Conservation (phyloP, 2,113 vertebrate genomes). For the Rhadina sibilatrix region DNA sequence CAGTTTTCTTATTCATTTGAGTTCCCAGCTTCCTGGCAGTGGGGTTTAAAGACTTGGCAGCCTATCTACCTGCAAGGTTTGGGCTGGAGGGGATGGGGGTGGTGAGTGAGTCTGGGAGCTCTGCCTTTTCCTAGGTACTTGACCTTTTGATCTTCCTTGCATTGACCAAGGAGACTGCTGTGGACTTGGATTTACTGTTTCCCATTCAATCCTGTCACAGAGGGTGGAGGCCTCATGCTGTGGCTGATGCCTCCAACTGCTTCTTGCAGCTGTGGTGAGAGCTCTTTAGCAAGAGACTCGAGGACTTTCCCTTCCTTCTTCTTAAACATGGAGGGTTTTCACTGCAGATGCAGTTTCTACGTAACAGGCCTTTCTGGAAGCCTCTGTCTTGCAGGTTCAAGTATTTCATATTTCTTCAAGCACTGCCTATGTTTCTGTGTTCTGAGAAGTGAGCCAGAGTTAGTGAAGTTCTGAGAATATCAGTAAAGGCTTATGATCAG, state of each 20-base stretch:
- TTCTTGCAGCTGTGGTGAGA: not conserved
- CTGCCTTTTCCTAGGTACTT: not conserved
- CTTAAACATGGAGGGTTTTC: not conserved
- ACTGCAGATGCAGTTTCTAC: not conserved
- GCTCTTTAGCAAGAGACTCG: not conserved
- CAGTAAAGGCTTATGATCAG: not conserved
- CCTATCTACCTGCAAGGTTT: not conserved
- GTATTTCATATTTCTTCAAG: not conserved
- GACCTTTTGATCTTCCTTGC: not conserved
- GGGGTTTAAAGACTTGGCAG: not conserved
- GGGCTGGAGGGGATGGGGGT: not conserved
- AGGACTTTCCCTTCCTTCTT: not conserved
- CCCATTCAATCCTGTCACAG: not conserved
- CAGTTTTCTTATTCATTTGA: not conserved
- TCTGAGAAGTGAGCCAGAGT: not conserved
- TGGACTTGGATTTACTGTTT: not conserved
- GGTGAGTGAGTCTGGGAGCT: not conserved
- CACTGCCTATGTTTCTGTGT: not conserved
- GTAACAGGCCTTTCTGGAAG: not conserved
- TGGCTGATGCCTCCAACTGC: not conserved
- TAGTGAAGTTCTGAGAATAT: not conserved
- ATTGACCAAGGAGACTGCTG: not conserved
- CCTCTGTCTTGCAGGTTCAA: not conserved
- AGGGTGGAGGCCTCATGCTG: rapidly evolving
- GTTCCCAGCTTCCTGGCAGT: not conserved